Percentiles rank a stretch among this genome's conserved stretches.
These are phyloP conservation scores for Chalcis sispes DNA, from an alignment of 2,888 invertebrate species.

Conservation along the genomic window DNA sequence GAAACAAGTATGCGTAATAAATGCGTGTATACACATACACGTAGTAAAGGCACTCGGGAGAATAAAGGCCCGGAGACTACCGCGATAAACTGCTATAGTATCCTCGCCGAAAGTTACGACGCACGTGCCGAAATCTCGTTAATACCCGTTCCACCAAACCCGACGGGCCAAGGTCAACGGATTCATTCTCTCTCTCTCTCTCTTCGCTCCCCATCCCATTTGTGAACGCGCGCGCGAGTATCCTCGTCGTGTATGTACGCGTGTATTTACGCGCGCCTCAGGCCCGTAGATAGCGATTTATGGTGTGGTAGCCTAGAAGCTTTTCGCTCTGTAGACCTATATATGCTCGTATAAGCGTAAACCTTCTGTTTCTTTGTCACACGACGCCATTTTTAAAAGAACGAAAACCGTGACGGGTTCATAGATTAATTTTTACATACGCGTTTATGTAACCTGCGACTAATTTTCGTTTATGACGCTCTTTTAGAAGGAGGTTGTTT, in stretches of 20 bases:
- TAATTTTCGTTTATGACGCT: not conserved
- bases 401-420: constrained; percentile 1
- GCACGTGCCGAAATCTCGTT: constrained; percentile 72
- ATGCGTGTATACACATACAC: not conserved
- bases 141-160: constrained; percentile 65
- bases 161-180: constrained; percentile 67
- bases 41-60: not conserved
- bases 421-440: too few species aligned
- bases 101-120: constrained; percentile 64
- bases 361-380: not conserved
- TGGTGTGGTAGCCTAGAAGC: not conserved
- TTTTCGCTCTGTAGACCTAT: not conserved
- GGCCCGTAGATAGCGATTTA: constrained; percentile 44
- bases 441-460: too few species aligned
- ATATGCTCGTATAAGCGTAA: not conserved
- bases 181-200: not conserved
- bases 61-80: too few species aligned
- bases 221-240: not conserved
- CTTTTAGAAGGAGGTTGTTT: too few species aligned
- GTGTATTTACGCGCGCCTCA: constrained; percentile 20
- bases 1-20: not conserved
- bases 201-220: not conserved
- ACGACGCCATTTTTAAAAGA: constrained; percentile 48
- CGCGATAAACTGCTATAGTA: constrained; percentile 56
- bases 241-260: not conserved